phyloP scores from a whole-genome alignment of 2,113 vertebrate species.

The Trematocara marginatum region DNA sequence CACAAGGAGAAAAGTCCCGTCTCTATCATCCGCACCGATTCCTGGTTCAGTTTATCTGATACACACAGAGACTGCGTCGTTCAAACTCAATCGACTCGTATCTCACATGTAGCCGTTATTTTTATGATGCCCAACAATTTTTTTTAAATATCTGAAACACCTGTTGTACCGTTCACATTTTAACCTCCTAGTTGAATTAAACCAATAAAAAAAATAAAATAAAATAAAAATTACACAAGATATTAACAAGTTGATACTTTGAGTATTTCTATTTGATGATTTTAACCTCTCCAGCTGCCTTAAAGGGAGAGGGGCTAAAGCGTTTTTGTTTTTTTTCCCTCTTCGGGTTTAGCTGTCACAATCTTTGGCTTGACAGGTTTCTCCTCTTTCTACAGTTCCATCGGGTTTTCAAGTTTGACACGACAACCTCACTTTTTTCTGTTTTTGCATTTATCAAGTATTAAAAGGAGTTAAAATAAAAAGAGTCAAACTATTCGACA shows the following conservation, averaged over 20 bases:
- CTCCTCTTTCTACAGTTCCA: not conserved
- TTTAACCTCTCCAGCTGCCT: not conserved
- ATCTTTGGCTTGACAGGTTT: not conserved
- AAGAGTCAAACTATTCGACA: not conserved
- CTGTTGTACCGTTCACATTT: not conserved
- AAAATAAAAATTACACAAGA: not conserved
- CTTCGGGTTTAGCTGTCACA: no score
- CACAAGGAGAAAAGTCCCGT: constrained; percentile 79
- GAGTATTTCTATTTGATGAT: not conserved
- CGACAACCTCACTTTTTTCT: accelerated
- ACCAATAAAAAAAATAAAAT: not conserved
- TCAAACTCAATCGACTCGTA: not conserved
- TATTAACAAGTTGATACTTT: not conserved
- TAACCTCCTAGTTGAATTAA: not conserved
- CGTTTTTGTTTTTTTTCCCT: not conserved
- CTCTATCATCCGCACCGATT: constrained; percentile 79
- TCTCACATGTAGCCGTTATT: not conserved
- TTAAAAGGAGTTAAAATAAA: not conserved
- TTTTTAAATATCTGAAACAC: not conserved
- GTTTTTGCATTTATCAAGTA: not conserved
- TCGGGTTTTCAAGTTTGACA: not conserved
- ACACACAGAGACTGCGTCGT: not conserved
- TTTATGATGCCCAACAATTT: not conserved
- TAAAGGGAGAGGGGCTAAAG: not conserved
- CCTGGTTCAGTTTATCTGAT: constrained; percentile 80